phyloP scores from a whole-genome alignment of 2,797 vertebrate species.

The Knipowitschia caucasica region DNA sequence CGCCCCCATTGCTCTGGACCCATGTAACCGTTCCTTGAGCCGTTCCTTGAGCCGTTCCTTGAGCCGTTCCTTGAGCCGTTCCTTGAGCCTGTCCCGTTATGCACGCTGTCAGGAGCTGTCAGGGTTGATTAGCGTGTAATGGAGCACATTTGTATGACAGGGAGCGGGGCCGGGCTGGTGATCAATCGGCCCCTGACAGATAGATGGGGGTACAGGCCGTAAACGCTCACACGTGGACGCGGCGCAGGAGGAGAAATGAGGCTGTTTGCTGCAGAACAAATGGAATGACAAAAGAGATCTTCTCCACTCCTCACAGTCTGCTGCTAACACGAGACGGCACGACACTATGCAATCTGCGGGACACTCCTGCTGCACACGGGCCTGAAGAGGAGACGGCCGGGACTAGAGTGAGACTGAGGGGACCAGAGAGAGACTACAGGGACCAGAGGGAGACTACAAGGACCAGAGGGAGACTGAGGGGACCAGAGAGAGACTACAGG shows the following conservation, averaged over 20 bases:
- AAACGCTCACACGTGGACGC: slow-evolving; percentile 30
- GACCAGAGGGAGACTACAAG: background rate
- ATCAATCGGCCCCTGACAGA: slow-evolving; percentile 76
- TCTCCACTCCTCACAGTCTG: slow-evolving; percentile 56
- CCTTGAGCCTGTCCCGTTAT: slow-evolving; percentile 22
- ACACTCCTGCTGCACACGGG: slow-evolving; percentile 33
- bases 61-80: too few relatives aligned
- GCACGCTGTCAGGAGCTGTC: slow-evolving; percentile 63
- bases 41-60: too few relatives aligned
- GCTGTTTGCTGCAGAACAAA: slow-evolving; percentile 74
- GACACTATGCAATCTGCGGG: slow-evolving; percentile 68
- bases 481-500: too few relatives aligned
- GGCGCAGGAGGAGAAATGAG: slow-evolving; percentile 63
- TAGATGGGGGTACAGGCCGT: slow-evolving; percentile 57
- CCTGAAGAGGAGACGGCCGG: slow-evolving; percentile 8
- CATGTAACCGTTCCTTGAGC: too few relatives aligned
- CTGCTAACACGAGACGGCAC: slow-evolving; percentile 71
- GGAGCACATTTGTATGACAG: slow-evolving; percentile 78
- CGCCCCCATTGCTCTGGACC: too few relatives aligned
- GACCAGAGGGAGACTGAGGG: too few relatives aligned
- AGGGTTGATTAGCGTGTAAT: slow-evolving; percentile 75
- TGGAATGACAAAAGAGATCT: slow-evolving; percentile 77
- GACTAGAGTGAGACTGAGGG: background rate
- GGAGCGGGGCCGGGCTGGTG: slow-evolving; percentile 64
- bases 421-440: background rate